Evolutionary conservation across 1,140 invertebrate species (phyloP), one percentile per base, ranked within the genome.

Genomic region (Ostrea edulis): DNA sequence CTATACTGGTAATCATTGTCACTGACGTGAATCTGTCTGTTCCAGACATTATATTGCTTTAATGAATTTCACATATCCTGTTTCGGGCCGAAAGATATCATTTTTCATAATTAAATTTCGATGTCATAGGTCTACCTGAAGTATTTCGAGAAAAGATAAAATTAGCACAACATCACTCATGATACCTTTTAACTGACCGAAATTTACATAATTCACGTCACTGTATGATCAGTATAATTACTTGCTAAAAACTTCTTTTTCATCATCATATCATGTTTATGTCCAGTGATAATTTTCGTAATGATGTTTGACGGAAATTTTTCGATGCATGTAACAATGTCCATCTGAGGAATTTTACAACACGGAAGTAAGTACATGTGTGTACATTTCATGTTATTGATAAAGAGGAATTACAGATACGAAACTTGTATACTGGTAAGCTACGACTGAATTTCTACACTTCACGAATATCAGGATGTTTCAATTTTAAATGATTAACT

Each of bases 141-240:
- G 22, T 25, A 14, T 77, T 25, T 29, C 25, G 14, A 20, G 14
- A 12, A n/a, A 62, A n/a, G 58, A 62, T 77, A 35, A 29, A 77
- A 77, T 25, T 35, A 77, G 17, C 22, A 35, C 25, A 35, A 77
- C 68, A 77, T 77, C 25, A 77, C 68, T 77, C 22, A 35, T 29
- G 20, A 62, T 20, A 14, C 12, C 25, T 29, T 77, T 77, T 12
- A 77, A 29, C 68, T 29, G 7, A 77, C 25, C n/a, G 11, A 29
- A 77, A 77, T 77, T 77, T 77, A 25, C 68, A 77, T 77, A 77
- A 14, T 29, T 12, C 68, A 77, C 68, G 68, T 77, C 68, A 77
- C 29, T 29, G 1, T 17, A 62, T 62, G 58, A 62, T 14, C 0
- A 62, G 22, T 71, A 71, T 71, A 71, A 77, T 77, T 29, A 29